A percentile compares a stretch with the other conserved stretches of the same genome.
phyloP scores from a whole-genome alignment of 2,797 vertebrate genomes.

The Gila robusta region DNA sequence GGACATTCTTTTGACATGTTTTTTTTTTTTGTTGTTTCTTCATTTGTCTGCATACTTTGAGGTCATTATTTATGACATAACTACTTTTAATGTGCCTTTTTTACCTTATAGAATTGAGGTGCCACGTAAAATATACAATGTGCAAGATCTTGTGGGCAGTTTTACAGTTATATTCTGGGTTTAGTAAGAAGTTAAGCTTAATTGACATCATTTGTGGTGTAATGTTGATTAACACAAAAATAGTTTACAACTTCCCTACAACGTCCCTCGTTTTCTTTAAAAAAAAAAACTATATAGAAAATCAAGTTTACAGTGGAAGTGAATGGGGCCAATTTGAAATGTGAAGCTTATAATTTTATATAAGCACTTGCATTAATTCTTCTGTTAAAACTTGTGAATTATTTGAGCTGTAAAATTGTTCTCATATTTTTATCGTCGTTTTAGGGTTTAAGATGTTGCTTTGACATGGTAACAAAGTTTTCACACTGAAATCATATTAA shows the following conservation, averaged over 20 bases:
- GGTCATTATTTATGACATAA: constrained; percentile 37
- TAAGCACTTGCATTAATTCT: not conserved
- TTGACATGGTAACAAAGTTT: not conserved
- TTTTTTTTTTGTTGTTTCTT: not conserved
- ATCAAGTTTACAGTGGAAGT: not conserved
- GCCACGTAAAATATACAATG: constrained; percentile 20
- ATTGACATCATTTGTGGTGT: not conserved
- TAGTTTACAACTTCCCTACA: not conserved
- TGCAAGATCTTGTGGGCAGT: not conserved
- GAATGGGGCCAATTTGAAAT: not conserved
- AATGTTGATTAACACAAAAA: not conserved
- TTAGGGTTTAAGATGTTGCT: not conserved
- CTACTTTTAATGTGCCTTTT: constrained; percentile 61
- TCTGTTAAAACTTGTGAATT: not conserved
- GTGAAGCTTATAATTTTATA: not conserved
- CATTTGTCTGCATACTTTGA: constrained; percentile 33
- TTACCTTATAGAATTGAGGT: constrained; percentile 38
- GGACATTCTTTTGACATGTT: constrained; percentile 39
- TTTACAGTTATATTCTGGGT: constrained; percentile 17
- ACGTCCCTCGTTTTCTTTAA: too few relatives aligned
- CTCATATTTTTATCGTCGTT: not conserved
- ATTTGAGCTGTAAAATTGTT: not conserved
- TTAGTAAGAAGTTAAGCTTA: constrained; percentile 1
- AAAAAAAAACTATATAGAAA: not conserved
- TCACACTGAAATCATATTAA: not conserved